Percentiles rank a stretch among this genome's conserved stretches.
These are phyloP conservation scores for Scartelaos histophorus DNA, from an alignment of 2,113 vertebrate genomes.

Conservation along the genomic window DNA sequence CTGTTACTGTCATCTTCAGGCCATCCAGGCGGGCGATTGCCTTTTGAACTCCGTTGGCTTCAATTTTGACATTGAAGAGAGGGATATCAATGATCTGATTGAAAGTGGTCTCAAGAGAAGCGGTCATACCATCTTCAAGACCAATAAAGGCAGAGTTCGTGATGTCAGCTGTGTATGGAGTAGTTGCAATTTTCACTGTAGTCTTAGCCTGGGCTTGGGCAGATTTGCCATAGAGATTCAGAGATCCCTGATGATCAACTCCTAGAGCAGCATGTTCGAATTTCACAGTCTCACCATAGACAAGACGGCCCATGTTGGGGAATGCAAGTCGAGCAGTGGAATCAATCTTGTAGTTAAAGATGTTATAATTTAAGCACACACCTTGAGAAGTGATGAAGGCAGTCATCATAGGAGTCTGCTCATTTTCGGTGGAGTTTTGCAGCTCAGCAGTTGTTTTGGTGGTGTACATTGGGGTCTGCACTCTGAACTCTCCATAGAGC, in stretches of 20 bases:
- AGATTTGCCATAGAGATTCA: slow-evolving; percentile 72
- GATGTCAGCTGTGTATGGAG: slow-evolving; percentile 75
- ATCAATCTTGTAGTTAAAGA: slow-evolving; percentile 82
- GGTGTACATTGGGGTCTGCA: slow-evolving; percentile 82
- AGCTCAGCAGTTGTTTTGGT: slow-evolving; percentile 79
- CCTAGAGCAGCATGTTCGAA: slow-evolving; percentile 76
- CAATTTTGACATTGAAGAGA: slow-evolving; percentile 71
- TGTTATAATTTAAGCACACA: slow-evolving; percentile 73
- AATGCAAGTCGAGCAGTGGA: slow-evolving; percentile 77
- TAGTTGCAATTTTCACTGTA: slow-evolving; percentile 69
- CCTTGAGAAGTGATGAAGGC: slow-evolving; percentile 78
- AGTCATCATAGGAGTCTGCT: slow-evolving; percentile 73
- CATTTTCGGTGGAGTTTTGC: slow-evolving; percentile 76
- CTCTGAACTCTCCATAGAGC: slow-evolving; percentile 79
- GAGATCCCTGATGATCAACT: slow-evolving; percentile 77
- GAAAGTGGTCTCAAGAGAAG: slow-evolving; percentile 79
- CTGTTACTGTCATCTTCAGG: slow-evolving; percentile 63
- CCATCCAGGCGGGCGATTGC: slow-evolving; percentile 72
- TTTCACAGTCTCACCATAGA: slow-evolving; percentile 80
- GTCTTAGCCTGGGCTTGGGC: slow-evolving; percentile 79
- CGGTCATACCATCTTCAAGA: slow-evolving; percentile 75
- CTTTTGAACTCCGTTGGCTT: slow-evolving; percentile 74
- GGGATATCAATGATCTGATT: slow-evolving; percentile 80
- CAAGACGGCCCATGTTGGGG: slow-evolving; percentile 74
- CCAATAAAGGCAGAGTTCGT: slow-evolving; percentile 76